Conservation (phyloP, 2,888 invertebrate species). For the Euphydryas editha region DNA sequence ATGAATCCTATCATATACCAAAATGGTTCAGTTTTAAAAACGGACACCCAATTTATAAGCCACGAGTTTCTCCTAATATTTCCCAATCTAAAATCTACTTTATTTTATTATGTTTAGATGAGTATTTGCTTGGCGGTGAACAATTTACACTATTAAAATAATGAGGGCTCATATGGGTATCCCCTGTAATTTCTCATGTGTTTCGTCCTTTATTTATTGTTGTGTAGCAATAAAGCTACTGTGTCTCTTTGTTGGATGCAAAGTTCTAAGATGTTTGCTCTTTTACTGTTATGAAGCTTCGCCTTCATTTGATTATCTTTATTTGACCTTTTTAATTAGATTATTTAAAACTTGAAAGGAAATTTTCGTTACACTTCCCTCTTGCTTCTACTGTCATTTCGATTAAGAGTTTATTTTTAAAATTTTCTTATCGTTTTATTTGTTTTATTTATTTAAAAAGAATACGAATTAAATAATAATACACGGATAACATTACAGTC, state of each 20-base stretch:
- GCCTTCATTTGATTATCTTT: slow-evolving; percentile 4
- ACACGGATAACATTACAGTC: no score
- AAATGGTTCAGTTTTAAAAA: slow-evolving; percentile 47
- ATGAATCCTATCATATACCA: slow-evolving; percentile 38
- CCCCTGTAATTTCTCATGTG: slow-evolving; percentile 77
- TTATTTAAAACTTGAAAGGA: not conserved
- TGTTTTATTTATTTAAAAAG: no score
- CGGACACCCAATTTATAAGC: slow-evolving; percentile 42
- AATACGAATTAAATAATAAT: no score
- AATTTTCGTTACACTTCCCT: not conserved
- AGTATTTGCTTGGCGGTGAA: slow-evolving; percentile 40
- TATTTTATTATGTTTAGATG: slow-evolving; percentile 47
- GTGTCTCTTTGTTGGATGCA: slow-evolving; percentile 60
- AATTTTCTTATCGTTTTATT: no score
- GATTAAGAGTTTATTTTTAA: no score
- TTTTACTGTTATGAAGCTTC: slow-evolving; percentile 49
- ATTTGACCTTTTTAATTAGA: not conserved
- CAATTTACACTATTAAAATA: slow-evolving; percentile 76
- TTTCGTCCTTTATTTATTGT: slow-evolving; percentile 74
- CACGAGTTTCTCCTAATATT: slow-evolving; percentile 49
- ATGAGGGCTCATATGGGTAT: slow-evolving; percentile 76
- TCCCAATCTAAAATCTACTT: slow-evolving; percentile 46
- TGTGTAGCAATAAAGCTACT: slow-evolving; percentile 69
- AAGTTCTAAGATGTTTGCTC: slow-evolving; percentile 44
- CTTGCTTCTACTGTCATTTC: no score